A percentile compares a stretch with the other conserved stretches of the same genome.
These are phyloP conservation scores for Tarsius wallacei DNA, from an alignment of 2,797 vertebrate genomes.

Conservation along the genomic window DNA sequence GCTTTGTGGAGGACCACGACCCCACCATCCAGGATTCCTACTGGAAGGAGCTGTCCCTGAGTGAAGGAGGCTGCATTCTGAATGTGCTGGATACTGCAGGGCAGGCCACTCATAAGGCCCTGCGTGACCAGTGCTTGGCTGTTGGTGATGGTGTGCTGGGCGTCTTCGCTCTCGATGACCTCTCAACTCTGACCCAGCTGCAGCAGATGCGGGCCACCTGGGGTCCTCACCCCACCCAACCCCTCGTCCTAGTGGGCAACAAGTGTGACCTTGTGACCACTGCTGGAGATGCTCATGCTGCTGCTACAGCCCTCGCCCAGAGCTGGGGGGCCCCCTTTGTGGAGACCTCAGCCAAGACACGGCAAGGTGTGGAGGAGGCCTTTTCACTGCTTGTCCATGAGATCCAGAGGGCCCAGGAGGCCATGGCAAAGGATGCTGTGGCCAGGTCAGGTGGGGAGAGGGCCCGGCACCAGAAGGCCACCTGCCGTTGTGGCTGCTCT, in stretches of 20 bases:
- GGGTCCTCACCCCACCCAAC: slow-evolving; percentile 92
- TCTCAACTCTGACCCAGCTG: slow-evolving; percentile 97
- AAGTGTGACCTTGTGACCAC: slow-evolving; percentile 96
- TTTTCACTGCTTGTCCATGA: slow-evolving; percentile 75
- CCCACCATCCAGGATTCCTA: slow-evolving; percentile 99
- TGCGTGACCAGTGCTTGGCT: slow-evolving; percentile 98
- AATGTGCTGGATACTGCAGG: slow-evolving; percentile 97
- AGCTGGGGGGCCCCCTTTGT: slow-evolving; percentile 97
- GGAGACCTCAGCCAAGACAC: slow-evolving; percentile 98
- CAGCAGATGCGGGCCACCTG: slow-evolving; percentile 96
- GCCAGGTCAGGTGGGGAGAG: not conserved
- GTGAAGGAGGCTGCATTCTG: slow-evolving; percentile 96
- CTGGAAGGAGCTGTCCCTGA: slow-evolving; percentile 97
- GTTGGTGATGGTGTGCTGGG: slow-evolving; percentile 97
- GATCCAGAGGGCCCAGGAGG: slow-evolving; percentile 63
- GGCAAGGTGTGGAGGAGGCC: slow-evolving; percentile 92
- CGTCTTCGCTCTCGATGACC: slow-evolving; percentile 98
- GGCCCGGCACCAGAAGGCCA: slow-evolving; percentile 16
- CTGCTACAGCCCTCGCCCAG: slow-evolving; percentile 90
- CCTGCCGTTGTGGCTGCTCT: slow-evolving; percentile 75
- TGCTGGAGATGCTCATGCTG: slow-evolving; percentile 93
- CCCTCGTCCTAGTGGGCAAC: slow-evolving; percentile 98
- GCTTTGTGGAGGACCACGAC: slow-evolving; percentile 97
- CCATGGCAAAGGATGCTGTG: slow-evolving; percentile 4
- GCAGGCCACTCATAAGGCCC: slow-evolving; percentile 96